Evolutionary conservation across 2,888 invertebrate species (phyloP).

Genomic region (Lutraria lutraria): DNA sequence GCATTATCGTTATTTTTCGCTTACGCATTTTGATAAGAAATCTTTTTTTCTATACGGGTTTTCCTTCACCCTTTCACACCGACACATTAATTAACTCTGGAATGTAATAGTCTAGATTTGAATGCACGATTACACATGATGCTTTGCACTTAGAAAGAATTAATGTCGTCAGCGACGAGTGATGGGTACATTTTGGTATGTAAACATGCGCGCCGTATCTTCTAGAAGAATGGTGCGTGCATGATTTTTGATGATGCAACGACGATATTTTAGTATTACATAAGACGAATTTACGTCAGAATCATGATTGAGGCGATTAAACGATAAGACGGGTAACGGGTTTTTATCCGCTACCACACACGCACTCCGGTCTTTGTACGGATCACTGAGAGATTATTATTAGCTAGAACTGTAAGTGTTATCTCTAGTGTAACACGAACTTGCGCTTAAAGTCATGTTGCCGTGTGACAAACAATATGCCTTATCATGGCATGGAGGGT

Average conservation of each 20-base stretch:
- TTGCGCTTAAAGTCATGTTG: background rate
- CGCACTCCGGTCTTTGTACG: background rate
- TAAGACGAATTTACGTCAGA: background rate
- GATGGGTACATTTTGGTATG: background rate
- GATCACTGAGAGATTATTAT: background rate
- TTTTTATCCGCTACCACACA: background rate
- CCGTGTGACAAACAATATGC: background rate
- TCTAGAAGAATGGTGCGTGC: background rate
- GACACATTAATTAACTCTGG: background rate
- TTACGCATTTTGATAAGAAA: too few species aligned
- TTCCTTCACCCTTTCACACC: background rate
- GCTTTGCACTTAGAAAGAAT: background rate
- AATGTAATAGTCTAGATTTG: background rate
- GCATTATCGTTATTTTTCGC: too few species aligned
- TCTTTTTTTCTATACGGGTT: too few species aligned
- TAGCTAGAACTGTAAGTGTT: background rate
- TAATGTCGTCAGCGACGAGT: background rate
- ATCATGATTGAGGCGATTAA: background rate
- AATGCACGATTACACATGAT: background rate
- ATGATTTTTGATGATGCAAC: background rate
- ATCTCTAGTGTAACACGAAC: background rate
- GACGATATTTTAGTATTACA: background rate
- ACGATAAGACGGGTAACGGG: background rate
- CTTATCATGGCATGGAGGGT: background rate
- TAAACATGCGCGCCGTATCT: background rate